Percentiles rank a stretch among this genome's conserved stretches.
These are phyloP conservation scores for Patella pellucida DNA, from an alignment of 2,888 invertebrate species.

Conservation along the genomic window DNA sequence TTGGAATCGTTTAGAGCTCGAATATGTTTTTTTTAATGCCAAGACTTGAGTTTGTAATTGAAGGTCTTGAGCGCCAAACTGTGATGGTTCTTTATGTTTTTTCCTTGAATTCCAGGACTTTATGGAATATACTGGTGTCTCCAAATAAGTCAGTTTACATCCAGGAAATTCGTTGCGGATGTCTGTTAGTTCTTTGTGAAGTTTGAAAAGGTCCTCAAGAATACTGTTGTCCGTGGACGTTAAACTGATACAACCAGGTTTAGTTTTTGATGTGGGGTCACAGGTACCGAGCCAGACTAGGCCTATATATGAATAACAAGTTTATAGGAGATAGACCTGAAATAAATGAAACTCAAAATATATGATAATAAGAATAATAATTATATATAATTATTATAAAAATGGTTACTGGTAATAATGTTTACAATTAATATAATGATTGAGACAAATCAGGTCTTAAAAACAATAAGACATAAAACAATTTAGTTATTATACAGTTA, in stretches of 20 bases:
- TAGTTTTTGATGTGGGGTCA: background rate
- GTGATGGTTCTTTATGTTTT: background rate
- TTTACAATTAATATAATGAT: too few species aligned
- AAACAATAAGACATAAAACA: too few species aligned
- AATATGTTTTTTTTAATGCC: background rate
- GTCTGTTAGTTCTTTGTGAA: background rate
- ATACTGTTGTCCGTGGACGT: background rate
- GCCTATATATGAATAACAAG: too few species aligned
- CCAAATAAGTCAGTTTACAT: background rate
- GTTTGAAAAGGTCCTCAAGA: background rate
- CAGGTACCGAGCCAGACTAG: background rate
- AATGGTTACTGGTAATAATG: too few species aligned
- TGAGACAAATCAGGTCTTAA: too few species aligned
- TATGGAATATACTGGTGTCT: background rate
- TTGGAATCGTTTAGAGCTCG: background rate
- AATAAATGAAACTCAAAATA: too few species aligned
- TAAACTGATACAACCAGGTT: background rate
- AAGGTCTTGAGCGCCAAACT: background rate
- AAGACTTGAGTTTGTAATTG: background rate
- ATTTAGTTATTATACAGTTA: too few species aligned
- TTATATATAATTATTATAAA: too few species aligned
- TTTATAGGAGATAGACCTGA: too few species aligned
- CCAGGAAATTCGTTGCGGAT: background rate
- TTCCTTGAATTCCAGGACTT: background rate
- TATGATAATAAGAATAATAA: too few species aligned